Conservation (phyloP, 2,113 vertebrate species). For the Muntiacus reevesi region DNA sequence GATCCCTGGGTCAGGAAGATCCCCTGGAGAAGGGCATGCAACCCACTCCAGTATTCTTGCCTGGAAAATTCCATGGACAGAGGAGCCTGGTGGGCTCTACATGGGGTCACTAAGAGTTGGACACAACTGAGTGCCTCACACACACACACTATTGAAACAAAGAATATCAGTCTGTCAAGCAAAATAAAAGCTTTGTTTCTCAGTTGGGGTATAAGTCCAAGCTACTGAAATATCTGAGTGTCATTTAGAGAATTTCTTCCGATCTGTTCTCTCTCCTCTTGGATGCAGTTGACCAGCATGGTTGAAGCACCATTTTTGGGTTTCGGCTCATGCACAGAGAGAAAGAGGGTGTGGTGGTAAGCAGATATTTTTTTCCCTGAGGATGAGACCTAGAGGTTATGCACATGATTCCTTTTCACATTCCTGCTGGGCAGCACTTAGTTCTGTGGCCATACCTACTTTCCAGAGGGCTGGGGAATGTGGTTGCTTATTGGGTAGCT, state of each 20-base stretch:
- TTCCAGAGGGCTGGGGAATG: background rate
- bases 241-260: background rate
- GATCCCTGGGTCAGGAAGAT: background rate
- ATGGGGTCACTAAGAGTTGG: background rate
- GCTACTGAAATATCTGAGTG: too few relatives aligned
- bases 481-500: background rate
- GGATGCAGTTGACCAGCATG: background rate
- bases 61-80: background rate
- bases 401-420: background rate
- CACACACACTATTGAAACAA: background rate
- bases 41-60: background rate
- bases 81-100: background rate
- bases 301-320: background rate
- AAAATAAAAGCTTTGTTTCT: background rate
- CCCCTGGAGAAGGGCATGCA: background rate
- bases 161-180: background rate
- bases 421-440: background rate
- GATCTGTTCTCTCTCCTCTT: background rate
- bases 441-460: background rate
- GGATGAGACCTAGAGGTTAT: background rate
- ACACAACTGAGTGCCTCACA: background rate
- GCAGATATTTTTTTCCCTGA: background rate
- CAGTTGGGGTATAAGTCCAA: background rate
- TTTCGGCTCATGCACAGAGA: background rate
- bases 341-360: background rate